Conservation (phyloP, 2,797 vertebrate genomes). For the Clarias pachynema region DNA sequence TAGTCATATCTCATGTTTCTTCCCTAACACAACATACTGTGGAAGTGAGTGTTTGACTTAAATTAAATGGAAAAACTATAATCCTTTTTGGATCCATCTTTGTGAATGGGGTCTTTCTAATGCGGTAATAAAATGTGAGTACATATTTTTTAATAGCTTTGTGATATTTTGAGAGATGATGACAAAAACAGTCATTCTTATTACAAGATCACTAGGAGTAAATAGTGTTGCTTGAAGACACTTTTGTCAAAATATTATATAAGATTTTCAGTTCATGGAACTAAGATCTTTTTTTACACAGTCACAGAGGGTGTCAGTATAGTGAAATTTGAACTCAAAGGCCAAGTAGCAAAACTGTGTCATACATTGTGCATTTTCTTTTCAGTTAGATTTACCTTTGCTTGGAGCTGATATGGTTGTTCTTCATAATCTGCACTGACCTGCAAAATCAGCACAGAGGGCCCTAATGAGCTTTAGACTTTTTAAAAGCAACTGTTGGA, state of each 20-base stretch:
- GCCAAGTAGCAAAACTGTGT: neutral
- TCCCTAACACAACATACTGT: neutral
- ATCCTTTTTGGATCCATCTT: neutral
- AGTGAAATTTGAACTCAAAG: neutral
- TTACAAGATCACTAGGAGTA: too few relatives aligned
- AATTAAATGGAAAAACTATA: neutral
- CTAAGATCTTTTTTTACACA: neutral
- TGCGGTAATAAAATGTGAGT: too few relatives aligned
- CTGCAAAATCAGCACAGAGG: neutral
- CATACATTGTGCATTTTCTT: neutral
- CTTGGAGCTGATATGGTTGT: neutral
- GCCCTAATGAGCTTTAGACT: slow-evolving; percentile 13
- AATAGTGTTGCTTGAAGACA: neutral
- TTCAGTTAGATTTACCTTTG: neutral
- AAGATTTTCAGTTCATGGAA: neutral
- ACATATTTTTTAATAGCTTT: too few relatives aligned
- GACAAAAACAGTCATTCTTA: too few relatives aligned
- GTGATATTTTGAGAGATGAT: too few relatives aligned
- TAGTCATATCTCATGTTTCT: neutral
- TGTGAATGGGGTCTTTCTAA: neutral
- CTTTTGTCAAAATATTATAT: neutral
- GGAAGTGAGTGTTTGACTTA: neutral
- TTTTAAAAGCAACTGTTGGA: slow-evolving; percentile 5
- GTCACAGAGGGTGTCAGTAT: neutral
- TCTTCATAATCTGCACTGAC: neutral